A percentile compares a stretch with the other conserved stretches of the same genome.
Conservation (phyloP, 2,888 invertebrate species). For the Onchidella celtica region DNA sequence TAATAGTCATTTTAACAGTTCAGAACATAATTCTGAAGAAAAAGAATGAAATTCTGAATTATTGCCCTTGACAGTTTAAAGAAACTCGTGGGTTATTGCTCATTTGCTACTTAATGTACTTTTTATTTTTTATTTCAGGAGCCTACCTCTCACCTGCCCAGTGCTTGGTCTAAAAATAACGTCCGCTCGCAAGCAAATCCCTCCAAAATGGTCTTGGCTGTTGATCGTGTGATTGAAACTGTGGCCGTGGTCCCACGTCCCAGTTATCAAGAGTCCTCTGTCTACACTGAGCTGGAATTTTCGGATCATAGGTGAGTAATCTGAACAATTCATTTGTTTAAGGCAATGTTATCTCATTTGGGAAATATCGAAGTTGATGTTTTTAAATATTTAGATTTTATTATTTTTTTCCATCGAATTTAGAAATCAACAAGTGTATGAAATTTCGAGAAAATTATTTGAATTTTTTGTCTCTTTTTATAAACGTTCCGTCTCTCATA, state of each 20-base stretch:
- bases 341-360: not conserved
- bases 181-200: not conserved
- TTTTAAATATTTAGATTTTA: not conserved
- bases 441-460: too few species aligned
- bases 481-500: too few species aligned
- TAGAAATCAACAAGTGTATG: too few species aligned
- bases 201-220: conserved; percentile 43
- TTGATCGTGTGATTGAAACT: conserved; percentile 59
- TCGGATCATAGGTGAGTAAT: conserved; percentile 45
- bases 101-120: too few species aligned
- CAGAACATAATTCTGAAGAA: too few species aligned
- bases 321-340: not conserved
- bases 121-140: not conserved
- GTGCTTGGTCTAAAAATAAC: not conserved
- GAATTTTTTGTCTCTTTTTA: too few species aligned
- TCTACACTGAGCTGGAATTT: conserved; percentile 63
- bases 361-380: not conserved
- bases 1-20: too few species aligned
- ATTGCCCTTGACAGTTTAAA: too few species aligned
- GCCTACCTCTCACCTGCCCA: not conserved
- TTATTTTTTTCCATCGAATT: too few species aligned
- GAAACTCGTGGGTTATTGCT: too few species aligned
- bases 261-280: conserved; percentile 62
- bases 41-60: too few species aligned
- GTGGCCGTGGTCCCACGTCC: conserved; percentile 66